Evolutionary conservation across 37 sponge, comb jelly and placozoan species (phyloP), one percentile per base, ranked within the genome.

Genomic region (Bolinopsis microptera): DNA sequence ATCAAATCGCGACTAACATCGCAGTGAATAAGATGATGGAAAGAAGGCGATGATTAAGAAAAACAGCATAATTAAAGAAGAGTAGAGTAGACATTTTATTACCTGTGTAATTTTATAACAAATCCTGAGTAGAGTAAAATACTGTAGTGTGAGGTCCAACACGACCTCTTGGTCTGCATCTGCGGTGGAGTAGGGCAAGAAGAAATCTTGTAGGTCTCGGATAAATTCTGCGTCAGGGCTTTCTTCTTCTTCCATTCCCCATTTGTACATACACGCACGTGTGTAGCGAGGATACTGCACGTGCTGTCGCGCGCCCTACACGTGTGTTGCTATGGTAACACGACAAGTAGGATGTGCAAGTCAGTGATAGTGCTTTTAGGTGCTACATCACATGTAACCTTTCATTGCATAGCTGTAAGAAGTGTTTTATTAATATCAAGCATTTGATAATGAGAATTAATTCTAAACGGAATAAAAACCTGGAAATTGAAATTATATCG

Each of bases 51-150:
- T n/a, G n/a, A n/a, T n/a, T n/a, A n/a, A n/a, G n/a, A n/a, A n/a
- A n/a, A n/a, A n/a, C n/a, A n/a, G n/a, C n/a, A n/a, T n/a, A n/a
- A n/a, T n/a, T n/a, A n/a, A n/a, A n/a, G n/a, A n/a, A n/a, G n/a
- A n/a, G n/a, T n/a, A n/a, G n/a, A n/a, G n/a, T n/a, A n/a, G n/a
- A n/a, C n/a, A n/a, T n/a, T n/a, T n/a, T n/a, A n/a, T n/a, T 48
- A 86, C 90, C 90, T 86, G 90, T 86, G 90, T 86, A 41, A 86
- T 86, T 30, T 86, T 86, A 41, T 86, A 86, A 86, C 61, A 41
- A 24, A 86, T 39, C 61, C 90, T 40, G 41, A 86, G 61, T 3
- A 86, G 90, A 41, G 90, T 86, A 27, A 86, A 86, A 41, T 86
- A 86, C 61, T 86, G 90, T n/a, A 86, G 90, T 41, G 90, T 86